phyloP scores from a whole-genome alignment of 2,888 invertebrate species.

The Junonia oenone region DNA sequence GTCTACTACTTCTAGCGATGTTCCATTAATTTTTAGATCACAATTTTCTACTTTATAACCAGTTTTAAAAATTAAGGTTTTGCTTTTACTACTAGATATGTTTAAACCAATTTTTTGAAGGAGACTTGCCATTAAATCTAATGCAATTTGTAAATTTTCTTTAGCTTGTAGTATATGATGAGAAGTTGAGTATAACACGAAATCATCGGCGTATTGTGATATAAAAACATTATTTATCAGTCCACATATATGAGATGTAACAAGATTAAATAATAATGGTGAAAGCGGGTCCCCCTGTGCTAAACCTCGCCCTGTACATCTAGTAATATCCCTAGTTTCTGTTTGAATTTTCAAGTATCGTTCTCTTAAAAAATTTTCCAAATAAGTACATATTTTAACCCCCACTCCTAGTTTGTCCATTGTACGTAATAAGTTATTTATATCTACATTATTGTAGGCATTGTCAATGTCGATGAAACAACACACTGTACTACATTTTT shows the following conservation, averaged over 20 bases:
- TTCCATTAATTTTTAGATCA: constrained; percentile 15
- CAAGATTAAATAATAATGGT: constrained; percentile 32
- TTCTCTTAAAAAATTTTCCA: constrained; percentile 11
- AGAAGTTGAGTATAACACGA: constrained; percentile 25
- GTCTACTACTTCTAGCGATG: constrained; percentile 17
- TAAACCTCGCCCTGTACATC: constrained; percentile 19
- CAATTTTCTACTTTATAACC: constrained; percentile 9
- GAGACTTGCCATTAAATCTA: constrained; percentile 17
- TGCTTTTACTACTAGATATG: constrained; percentile 28
- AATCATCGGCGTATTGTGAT: constrained; percentile 34
- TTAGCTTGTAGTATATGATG: neutral
- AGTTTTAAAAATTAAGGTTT: constrained; percentile 29
- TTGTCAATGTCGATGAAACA: constrained; percentile 25
- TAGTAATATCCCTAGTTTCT: neutral
- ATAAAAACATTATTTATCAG: constrained; percentile 12
- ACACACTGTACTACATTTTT: constrained; percentile 4
- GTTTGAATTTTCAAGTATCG: neutral
- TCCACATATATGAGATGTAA: constrained; percentile 17
- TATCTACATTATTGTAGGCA: constrained; percentile 24
- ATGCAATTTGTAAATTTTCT: constrained; percentile 13
- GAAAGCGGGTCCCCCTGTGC: constrained; percentile 34
- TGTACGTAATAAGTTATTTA: constrained; percentile 4
- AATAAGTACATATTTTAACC: constrained; percentile 13
- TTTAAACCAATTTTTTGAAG: constrained; percentile 25
- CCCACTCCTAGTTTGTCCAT: constrained; percentile 18